Conservation (phyloP, 2,113 vertebrate genomes). For the Aphyosemion australe region DNA sequence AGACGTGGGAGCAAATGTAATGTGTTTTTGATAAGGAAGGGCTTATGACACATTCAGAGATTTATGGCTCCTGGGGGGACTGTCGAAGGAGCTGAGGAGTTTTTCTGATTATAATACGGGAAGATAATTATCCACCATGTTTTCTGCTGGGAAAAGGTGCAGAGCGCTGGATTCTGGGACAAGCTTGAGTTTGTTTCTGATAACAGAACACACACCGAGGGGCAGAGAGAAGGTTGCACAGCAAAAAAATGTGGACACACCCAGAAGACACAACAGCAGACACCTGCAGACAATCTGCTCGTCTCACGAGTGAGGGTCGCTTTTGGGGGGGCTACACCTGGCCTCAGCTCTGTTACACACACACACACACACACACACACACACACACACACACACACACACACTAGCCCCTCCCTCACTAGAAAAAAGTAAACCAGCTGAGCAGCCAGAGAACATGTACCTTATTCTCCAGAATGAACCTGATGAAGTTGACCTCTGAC, state of each 20-base stretch:
- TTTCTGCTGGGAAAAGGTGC: too few species aligned
- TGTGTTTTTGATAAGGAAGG: conserved; percentile 60
- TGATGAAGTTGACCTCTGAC: conserved; percentile 27
- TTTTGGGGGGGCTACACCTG: too few species aligned
- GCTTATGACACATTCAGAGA: conserved; percentile 36
- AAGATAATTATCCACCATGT: neutral
- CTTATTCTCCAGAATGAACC: neutral
- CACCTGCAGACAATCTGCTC: conserved; percentile 64
- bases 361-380: conserved; percentile 58
- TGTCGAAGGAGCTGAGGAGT: neutral
- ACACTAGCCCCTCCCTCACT: too few species aligned
- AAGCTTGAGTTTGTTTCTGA: conserved; percentile 45
- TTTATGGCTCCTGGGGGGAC: conserved; percentile 41
- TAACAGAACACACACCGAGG: conserved; percentile 59
- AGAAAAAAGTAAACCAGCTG: neutral
- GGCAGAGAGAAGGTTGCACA: conserved; percentile 47
- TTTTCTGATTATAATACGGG: neutral
- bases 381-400: too few species aligned
- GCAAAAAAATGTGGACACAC: conserved; percentile 55
- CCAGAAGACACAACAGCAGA: conserved; percentile 51
- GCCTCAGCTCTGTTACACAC: too few species aligned
- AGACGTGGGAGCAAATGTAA: conserved; percentile 32
- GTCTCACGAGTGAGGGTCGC: conserved; percentile 15
- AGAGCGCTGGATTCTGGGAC: conserved; percentile 6
- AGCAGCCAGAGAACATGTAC: neutral